Base-by-base conservation (phyloP, 2,888 invertebrate species). In the Eupithecia subfuscata region DNA sequence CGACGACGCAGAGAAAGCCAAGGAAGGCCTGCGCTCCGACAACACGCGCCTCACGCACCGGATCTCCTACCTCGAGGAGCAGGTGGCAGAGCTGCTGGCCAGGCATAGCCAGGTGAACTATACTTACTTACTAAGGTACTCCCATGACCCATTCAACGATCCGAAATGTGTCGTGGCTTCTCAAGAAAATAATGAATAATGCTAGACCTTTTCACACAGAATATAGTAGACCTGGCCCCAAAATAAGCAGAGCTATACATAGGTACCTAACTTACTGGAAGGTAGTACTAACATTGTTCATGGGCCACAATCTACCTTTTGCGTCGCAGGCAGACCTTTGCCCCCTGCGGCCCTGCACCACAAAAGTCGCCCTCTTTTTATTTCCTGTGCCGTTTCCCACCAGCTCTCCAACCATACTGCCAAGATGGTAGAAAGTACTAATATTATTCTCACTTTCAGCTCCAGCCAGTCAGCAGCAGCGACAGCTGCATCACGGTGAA, bases 21-120 rank as follows among this genome's bases (percentile, higher is more conserved):
- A 96, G 87, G 96, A 96, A 81, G 95, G 95, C 18, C 93, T 96
- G 48, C 96, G 97, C 84, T 95, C 97, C 34, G 98, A 98, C 91
- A 98, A 98, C 92, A 96, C 98, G 78, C 95, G 98, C 71, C 95
- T 98, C 77, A 98, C 98, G 18, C 98, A 98, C 90, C 95, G 98
- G 82, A 98, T 98, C 85, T 97, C 98, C 2, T 98, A 98, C 90
- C 95, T 98, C 75, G 98, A 98, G 90, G 98, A 98, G 87, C 98
- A 98, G 91, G 98, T 98, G 80, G 93, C 95, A 0, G 96, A 96
- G 82, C 89, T 96, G 70, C 94, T 96, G 73, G 89, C 90, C 52
- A 88, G 94, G 79, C 94, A 93, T 77, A 80, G 90, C 9, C 91
- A 92, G 89, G 91, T 95, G 2, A 48, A 82, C 8, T 63, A 63